Base-by-base conservation (phyloP, 1,140 invertebrate genomes). In the Episyrphus balteatus region DNA sequence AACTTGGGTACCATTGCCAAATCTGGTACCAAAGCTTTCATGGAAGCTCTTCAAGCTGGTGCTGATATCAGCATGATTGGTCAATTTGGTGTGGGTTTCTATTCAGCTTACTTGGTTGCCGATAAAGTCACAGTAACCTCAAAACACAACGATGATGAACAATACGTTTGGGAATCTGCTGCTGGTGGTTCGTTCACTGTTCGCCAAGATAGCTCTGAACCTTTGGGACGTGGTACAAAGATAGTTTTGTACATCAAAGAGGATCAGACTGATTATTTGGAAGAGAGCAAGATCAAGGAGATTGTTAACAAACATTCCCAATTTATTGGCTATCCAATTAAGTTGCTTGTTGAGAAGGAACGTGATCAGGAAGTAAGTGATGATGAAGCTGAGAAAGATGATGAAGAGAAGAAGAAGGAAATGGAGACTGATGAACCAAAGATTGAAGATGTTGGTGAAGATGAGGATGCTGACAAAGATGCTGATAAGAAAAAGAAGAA, bases 261-360 rank as follows among this genome's bases (percentile, higher is more conserved):
- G 66, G 89, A 93, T 60, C 83, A 91, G 56, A 73, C 76, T 1
- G 88, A 92, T 57, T 93, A 86, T 67, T 62, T 88, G 36, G 90
- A 97, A 65, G 92, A 96, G 63, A 74, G 79, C 43, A 88, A 88
- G 55, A 82, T 98, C 51, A 95, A 94, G 63, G 90, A 95, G 58
- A 83, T 97, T 17, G 88, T 97, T 2, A 96, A 95, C 78, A 97
- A 97, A 59, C 92, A 98, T 71, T 93, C 89, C 11, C 92, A 97
- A 70, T 97, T 97, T 69, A 98, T 98, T 70, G 91, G 91, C 19
- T 97, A 96, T 70, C 92, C 93, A 1, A 98, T 98, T 70, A 92
- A 92, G 64, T 71, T 97, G 30, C 56, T 88, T 0, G 88, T 92
- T 1, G 84, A 93, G 63, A 92, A 92, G 67, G 88, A 92, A 68